A percentile compares a stretch with the other conserved stretches of the same genome.
phyloP scores from a whole-genome alignment of 2,113 vertebrate species.

The Dendropsophus ebraccatus region DNA sequence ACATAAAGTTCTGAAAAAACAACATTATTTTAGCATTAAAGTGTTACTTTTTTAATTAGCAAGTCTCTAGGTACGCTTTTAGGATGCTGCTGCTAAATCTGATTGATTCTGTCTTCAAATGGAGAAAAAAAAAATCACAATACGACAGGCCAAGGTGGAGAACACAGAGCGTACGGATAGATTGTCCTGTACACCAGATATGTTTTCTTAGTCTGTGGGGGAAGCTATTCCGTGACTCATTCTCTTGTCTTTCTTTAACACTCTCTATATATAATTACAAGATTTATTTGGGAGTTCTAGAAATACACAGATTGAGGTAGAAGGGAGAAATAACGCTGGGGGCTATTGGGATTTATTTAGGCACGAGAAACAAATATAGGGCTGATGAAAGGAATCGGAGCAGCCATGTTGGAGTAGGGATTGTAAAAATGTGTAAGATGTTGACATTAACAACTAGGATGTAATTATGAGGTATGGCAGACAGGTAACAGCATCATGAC shows the following conservation, averaged over 20 bases:
- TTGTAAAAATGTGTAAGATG: neutral
- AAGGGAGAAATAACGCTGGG: slow-evolving; percentile 12
- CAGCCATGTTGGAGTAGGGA: neutral
- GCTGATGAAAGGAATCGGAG: neutral
- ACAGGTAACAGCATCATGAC: neutral
- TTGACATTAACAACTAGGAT: neutral
- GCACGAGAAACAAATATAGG: slow-evolving; percentile 22
- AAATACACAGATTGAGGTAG: slow-evolving; percentile 42
- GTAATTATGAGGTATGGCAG: neutral
- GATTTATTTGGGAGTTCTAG: slow-evolving; percentile 54
- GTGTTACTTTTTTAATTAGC: slow-evolving; percentile 39
- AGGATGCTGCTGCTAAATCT: slow-evolving; percentile 40
- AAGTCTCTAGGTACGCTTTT: slow-evolving; percentile 20
- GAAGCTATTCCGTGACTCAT: slow-evolving; percentile 14
- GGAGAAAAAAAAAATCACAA: slow-evolving; percentile 33
- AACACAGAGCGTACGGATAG: neutral
- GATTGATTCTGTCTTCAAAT: slow-evolving; percentile 36
- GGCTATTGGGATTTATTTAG: slow-evolving; percentile 14
- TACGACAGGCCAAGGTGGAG: neutral
- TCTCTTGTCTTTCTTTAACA: slow-evolving; percentile 20
- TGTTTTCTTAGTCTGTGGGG: neutral
- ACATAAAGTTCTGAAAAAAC: slow-evolving; percentile 19
- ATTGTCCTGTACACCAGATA: slow-evolving; percentile 1
- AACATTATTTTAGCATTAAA: slow-evolving; percentile 35
- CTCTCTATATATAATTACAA: slow-evolving; percentile 51